Conservation (phyloP, 2,113 vertebrate species). For the Hypocryptadius cinnamomeus region DNA sequence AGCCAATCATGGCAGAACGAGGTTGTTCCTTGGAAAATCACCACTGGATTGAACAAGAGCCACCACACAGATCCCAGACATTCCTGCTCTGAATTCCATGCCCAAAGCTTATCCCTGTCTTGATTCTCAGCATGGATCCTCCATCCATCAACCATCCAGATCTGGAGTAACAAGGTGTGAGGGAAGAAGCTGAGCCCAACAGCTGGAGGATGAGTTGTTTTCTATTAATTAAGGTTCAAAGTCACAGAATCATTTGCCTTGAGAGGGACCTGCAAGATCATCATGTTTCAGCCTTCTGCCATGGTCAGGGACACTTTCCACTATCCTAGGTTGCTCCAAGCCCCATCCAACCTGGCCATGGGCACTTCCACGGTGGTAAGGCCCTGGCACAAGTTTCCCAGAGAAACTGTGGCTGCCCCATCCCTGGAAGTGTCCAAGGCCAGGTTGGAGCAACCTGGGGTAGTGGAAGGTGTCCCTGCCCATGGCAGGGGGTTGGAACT, state of each 20-base stretch:
- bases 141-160: neutral
- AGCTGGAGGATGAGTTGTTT: fast-evolving
- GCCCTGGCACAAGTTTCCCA: neutral
- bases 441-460: neutral
- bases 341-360: neutral
- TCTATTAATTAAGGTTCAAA: neutral
- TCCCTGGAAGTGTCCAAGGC: neutral
- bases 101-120: neutral
- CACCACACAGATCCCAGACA: neutral
- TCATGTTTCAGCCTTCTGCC: neutral
- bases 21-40: neutral
- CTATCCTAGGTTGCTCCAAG: neutral
- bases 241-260: neutral
- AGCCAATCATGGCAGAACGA: fast-evolving
- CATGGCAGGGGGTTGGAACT: neutral
- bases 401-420: neutral
- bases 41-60: neutral
- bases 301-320: neutral
- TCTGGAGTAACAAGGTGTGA: neutral
- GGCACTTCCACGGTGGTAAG: neutral
- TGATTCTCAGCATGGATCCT: neutral
- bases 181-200: neutral
- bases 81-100: neutral
- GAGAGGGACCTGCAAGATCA: neutral
- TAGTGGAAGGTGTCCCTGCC: neutral